These are phyloP conservation scores for Trisateles emortualis DNA, from an alignment of 2,888 invertebrate species.

Conservation along the genomic window DNA sequence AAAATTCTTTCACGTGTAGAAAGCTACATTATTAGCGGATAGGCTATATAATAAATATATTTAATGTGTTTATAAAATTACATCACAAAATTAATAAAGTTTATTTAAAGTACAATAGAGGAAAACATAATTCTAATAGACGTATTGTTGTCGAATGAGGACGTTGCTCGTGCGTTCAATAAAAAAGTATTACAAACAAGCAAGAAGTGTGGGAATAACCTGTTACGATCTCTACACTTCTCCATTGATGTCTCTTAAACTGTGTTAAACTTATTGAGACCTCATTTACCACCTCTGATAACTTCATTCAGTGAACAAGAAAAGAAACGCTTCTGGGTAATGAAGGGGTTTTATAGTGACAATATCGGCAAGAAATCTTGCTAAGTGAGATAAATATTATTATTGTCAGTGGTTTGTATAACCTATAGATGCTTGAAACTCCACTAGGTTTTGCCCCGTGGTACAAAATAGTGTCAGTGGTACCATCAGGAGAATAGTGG, in stretches of 20 bases:
- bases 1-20: too few species aligned
- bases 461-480: too few species aligned
- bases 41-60: too few species aligned
- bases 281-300: slow-evolving; percentile 12
- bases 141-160: slow-evolving; percentile 24
- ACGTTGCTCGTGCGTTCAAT: slow-evolving; percentile 5
- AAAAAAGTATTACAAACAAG: slow-evolving; percentile 26
- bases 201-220: slow-evolving; percentile 44
- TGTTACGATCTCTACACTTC: slow-evolving; percentile 34
- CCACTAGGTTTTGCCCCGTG: too few species aligned
- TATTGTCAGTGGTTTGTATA: too few species aligned
- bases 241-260: slow-evolving; percentile 31
- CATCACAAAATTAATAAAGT: not conserved
- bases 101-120: slow-evolving; percentile 6
- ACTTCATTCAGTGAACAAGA: slow-evolving; percentile 6
- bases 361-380: too few species aligned
- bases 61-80: not conserved
- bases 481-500: too few species aligned
- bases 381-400: too few species aligned
- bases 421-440: too few species aligned
- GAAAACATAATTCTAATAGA: slow-evolving; percentile 17
- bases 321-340: too few species aligned
- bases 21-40: too few species aligned
- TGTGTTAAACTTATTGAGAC: slow-evolving; percentile 24
- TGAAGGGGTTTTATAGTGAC: too few species aligned